Conservation (phyloP, 2,113 vertebrate genomes). For the Strix uralensis region DNA sequence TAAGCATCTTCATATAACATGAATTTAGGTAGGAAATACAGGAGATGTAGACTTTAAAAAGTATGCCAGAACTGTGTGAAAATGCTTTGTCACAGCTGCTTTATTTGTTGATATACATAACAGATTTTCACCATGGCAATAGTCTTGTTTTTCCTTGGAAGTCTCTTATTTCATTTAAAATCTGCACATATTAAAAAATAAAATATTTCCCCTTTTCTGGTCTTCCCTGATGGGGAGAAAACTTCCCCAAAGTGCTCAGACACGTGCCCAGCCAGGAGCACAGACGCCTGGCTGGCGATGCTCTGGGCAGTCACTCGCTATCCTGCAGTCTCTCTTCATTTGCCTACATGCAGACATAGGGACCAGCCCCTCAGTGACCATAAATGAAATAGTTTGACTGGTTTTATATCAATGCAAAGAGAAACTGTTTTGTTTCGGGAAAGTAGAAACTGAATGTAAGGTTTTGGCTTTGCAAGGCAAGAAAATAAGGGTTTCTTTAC, state of each 20-base stretch:
- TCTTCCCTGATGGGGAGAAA: neutral
- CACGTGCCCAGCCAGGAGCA: too few species aligned
- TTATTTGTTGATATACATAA: neutral
- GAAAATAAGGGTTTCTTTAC: neutral
- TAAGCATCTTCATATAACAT: neutral
- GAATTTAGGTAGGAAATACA: neutral
- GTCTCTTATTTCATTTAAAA: neutral
- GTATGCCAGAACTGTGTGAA: neutral
- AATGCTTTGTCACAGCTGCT: neutral
- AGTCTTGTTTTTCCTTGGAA: neutral
- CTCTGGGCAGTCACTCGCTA: neutral
- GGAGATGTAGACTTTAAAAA: neutral
- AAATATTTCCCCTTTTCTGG: neutral
- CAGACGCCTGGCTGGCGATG: neutral
- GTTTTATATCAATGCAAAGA: neutral
- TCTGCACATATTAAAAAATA: neutral
- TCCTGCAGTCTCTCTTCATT: too few species aligned
- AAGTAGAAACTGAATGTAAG: neutral
- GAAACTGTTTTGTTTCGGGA: neutral
- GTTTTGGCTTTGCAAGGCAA: neutral
- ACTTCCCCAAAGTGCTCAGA: neutral
- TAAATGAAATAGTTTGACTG: neutral
- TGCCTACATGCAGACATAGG: neutral
- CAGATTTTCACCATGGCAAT: neutral
- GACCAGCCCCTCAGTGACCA: fast-evolving